These are phyloP conservation scores for Umimayanthus kanabou DNA, from an alignment of 92 coral and sea anemone genomes.

Conservation along the genomic window DNA sequence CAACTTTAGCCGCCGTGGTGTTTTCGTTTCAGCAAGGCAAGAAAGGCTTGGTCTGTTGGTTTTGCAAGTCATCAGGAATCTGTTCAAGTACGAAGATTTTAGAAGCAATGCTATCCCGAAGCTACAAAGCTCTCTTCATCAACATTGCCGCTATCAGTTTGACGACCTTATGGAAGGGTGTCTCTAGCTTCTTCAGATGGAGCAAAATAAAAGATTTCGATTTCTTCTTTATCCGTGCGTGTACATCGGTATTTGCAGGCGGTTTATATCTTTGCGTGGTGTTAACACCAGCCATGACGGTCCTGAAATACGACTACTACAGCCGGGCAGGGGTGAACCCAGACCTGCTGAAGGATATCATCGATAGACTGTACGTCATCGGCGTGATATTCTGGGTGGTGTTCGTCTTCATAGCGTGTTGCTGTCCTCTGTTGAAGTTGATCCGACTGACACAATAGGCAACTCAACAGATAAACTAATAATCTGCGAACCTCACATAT, in stretches of 20 bases:
- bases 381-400: constrained; percentile 92
- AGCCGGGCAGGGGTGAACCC: constrained; percentile 60
- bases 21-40: constrained; percentile 81
- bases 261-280: constrained; percentile 74
- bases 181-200: constrained; percentile 94
- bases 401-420: constrained; percentile 70
- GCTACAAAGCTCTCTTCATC: constrained; percentile 67
- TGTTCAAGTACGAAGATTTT: constrained; percentile 68
- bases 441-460: constrained; percentile 74
- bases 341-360: constrained; percentile 71
- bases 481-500: no score
- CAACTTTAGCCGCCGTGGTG: constrained; percentile 86
- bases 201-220: constrained; percentile 76
- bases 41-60: constrained; percentile 83
- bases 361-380: constrained; percentile 79
- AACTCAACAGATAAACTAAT: no score
- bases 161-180: constrained; percentile 97
- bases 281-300: constrained; percentile 93
- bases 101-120: constrained; percentile 52
- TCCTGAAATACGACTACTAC: constrained; percentile 83
- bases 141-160: constrained; percentile 78
- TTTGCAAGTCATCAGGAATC: constrained; percentile 70
- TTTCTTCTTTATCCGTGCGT: constrained; percentile 80
- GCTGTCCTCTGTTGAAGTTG: constrained; percentile 88
- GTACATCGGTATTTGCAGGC: constrained; percentile 87